Evolutionary conservation across 2,113 vertebrate species (phyloP).

Genomic region (Callopanchax toddi): DNA sequence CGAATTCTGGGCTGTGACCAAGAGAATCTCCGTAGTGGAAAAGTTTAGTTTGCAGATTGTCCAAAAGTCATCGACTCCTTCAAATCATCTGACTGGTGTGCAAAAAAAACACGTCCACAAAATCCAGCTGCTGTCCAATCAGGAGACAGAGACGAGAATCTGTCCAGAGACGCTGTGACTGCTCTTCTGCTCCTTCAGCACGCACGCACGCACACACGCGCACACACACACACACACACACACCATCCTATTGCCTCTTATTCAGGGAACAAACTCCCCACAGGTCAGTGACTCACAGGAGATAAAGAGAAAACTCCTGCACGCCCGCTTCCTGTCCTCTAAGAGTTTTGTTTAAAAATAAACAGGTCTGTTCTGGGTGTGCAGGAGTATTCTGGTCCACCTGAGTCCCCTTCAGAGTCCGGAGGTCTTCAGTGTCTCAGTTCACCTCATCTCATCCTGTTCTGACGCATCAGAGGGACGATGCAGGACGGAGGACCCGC

Average conservation of each 20-base stretch:
- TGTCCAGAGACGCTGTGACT: slow-evolving; percentile 13
- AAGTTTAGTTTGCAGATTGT: slow-evolving; percentile 36
- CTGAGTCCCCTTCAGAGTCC: slow-evolving; percentile 26
- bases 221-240: slow-evolving; percentile 16
- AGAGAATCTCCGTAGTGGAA: slow-evolving; percentile 22
- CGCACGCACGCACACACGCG: slow-evolving; percentile 1
- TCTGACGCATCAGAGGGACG: slow-evolving; percentile 93
- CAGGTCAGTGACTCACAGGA: slow-evolving; percentile 52
- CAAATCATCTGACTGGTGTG: slow-evolving; percentile 40
- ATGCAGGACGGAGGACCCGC: slow-evolving; percentile 90
- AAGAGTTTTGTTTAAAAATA: not conserved
- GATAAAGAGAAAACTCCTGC: slow-evolving; percentile 41
- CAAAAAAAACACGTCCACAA: slow-evolving; percentile 39
- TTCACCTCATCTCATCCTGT: slow-evolving; percentile 87
- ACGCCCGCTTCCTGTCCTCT: slow-evolving; percentile 9
- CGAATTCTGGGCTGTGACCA: slow-evolving; percentile 56
- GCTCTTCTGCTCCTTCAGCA: not conserved
- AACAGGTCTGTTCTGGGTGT: slow-evolving; percentile 1
- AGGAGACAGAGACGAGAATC: not conserved
- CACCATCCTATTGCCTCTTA: slow-evolving; percentile 50
- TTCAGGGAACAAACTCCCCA: slow-evolving; percentile 13
- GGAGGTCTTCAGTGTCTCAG: slow-evolving; percentile 1
- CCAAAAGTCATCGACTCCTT: slow-evolving; percentile 29
- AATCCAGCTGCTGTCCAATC: slow-evolving; percentile 49
- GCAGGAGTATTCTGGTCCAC: slow-evolving; percentile 44